A percentile compares a stretch with the other conserved stretches of the same genome.
These are phyloP conservation scores for Lasius fuliginosus DNA, from an alignment of 2,888 invertebrate species.

Conservation along the genomic window DNA sequence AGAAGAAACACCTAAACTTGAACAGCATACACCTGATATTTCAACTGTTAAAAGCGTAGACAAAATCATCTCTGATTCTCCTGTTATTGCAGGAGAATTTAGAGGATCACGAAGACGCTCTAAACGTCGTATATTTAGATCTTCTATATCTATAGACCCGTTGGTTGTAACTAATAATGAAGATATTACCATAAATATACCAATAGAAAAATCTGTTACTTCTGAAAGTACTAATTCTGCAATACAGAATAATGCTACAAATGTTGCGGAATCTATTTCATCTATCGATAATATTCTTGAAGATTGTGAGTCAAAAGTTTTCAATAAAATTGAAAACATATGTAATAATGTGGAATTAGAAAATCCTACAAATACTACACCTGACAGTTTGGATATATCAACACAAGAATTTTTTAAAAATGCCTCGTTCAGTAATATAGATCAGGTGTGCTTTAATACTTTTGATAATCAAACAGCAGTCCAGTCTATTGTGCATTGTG, in stretches of 20 bases:
- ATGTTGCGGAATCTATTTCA: background rate
- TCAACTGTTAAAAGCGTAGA: conserved; percentile 57
- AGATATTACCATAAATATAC: background rate
- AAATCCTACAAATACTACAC: background rate
- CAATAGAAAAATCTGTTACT: background rate
- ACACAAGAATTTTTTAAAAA: conserved; percentile 77
- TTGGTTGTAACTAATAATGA: conserved; percentile 3
- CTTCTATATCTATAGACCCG: conserved; percentile 23
- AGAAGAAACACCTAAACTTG: conserved; percentile 21
- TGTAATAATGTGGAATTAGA: background rate
- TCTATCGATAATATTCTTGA: background rate
- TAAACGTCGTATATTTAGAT: conserved; percentile 77
- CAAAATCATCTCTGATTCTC: conserved; percentile 70
- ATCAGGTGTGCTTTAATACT: conserved; percentile 65
- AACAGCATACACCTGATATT: conserved; percentile 56
- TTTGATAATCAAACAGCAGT: conserved; percentile 3
- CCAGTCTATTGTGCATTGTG: background rate
- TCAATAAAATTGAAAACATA: background rate
- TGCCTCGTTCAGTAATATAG: conserved; percentile 72
- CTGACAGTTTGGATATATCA: conserved; percentile 19
- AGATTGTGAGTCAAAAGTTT: background rate
- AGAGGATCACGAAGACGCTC: conserved; percentile 68
- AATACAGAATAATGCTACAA: background rate
- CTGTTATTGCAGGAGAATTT: conserved; percentile 66
- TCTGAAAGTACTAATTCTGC: background rate